Conservation (phyloP, 1,140 invertebrate species). For the Ceratosolen solmsi region DNA sequence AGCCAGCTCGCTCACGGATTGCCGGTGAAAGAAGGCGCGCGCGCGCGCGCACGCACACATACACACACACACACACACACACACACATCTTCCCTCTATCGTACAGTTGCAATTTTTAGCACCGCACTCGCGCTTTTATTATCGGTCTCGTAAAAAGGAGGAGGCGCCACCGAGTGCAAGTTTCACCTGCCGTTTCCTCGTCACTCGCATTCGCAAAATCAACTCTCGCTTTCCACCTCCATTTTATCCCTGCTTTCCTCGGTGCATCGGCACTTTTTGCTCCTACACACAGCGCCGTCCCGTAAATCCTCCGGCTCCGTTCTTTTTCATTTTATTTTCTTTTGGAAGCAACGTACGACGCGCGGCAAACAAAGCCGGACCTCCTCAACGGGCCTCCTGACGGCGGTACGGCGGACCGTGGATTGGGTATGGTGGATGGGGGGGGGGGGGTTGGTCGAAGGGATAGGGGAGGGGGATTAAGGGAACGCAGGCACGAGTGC, state of each 20-base stretch:
- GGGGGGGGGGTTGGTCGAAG: too few relatives aligned
- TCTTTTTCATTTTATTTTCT: background rate
- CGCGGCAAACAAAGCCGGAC: constrained; percentile 15
- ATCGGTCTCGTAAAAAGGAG: too few relatives aligned
- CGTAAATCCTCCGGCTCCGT: background rate
- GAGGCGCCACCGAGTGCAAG: background rate
- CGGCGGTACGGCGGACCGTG: too few relatives aligned
- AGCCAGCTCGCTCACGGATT: too few relatives aligned
- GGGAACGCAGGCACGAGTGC: background rate
- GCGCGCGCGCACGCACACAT: too few relatives aligned
- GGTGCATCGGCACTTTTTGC: background rate
- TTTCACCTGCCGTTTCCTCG: background rate
- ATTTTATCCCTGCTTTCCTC: background rate
- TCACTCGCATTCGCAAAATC: background rate
- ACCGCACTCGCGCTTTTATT: too few relatives aligned
- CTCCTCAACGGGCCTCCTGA: background rate
- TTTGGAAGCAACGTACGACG: background rate
- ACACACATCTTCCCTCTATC: too few relatives aligned
- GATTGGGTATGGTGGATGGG: too few relatives aligned
- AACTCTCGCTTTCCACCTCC: background rate
- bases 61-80: too few relatives aligned
- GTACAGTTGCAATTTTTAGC: too few relatives aligned
- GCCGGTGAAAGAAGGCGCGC: too few relatives aligned
- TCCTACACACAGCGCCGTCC: background rate
- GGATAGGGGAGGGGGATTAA: background rate